phyloP scores from a whole-genome alignment of 2,797 vertebrate species.

The Helarctos malayanus region DNA sequence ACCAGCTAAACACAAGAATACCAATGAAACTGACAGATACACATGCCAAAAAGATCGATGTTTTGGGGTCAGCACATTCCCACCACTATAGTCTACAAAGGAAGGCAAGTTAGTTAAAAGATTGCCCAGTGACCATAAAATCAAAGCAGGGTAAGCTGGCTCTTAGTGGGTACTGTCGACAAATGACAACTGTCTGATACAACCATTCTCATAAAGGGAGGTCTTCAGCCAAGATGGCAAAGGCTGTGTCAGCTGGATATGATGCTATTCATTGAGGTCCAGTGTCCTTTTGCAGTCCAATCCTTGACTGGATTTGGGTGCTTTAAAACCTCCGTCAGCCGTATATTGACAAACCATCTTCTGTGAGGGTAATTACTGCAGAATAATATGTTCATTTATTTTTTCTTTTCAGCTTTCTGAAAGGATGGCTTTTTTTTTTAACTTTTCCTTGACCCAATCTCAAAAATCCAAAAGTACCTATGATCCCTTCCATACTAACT shows the following conservation, averaged over 20 bases:
- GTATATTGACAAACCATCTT: neutral
- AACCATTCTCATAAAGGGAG: neutral
- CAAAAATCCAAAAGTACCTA: neutral
- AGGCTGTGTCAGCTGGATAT: neutral
- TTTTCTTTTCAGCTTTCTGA: neutral
- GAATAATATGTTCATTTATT: neutral
- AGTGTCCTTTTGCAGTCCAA: neutral
- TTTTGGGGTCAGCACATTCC: neutral
- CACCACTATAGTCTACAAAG: neutral
- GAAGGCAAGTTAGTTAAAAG: neutral
- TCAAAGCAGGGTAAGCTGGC: conserved; percentile 16
- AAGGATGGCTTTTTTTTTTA: neutral
- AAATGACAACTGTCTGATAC: neutral
- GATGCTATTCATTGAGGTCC: neutral
- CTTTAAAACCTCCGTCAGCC: neutral
- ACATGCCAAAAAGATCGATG: neutral
- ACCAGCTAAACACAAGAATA: neutral
- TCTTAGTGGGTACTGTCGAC: neutral
- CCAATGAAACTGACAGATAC: neutral
- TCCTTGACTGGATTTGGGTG: neutral
- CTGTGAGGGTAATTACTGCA: neutral
- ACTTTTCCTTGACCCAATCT: neutral
- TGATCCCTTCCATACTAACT: neutral
- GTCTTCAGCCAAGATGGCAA: neutral
- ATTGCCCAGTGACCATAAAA: neutral